These are phyloP conservation scores for Druon quercuslanigerum DNA, from an alignment of 1,140 invertebrate species.

Conservation along the genomic window DNA sequence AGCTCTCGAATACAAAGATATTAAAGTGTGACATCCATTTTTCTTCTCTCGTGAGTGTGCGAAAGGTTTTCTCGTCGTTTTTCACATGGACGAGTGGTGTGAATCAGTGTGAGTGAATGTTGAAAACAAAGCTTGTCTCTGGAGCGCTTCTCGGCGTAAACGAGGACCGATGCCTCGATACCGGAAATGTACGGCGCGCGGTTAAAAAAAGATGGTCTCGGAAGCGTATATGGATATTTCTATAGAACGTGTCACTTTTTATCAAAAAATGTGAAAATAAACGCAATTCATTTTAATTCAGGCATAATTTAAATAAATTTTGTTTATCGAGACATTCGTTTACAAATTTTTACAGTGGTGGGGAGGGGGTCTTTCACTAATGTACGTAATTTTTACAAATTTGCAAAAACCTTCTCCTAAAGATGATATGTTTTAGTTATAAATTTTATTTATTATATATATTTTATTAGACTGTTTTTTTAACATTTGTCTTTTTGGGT, in stretches of 20 bases:
- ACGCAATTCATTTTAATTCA: too few species aligned
- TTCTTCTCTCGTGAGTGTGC: not conserved
- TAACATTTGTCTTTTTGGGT: too few species aligned
- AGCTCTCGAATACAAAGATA: not conserved
- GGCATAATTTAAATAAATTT: too few species aligned
- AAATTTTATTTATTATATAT: too few species aligned
- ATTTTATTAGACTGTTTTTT: too few species aligned
- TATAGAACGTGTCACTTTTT: not conserved
- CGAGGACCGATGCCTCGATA: constrained; percentile 31
- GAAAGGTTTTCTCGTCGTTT: constrained; percentile 16
- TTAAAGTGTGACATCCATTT: constrained; percentile 1
- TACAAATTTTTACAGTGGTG: too few species aligned
- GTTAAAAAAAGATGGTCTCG: constrained; percentile 16
- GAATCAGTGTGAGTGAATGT: not conserved
- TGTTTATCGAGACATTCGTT: too few species aligned
- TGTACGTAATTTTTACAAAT: too few species aligned
- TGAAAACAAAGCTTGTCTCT: constrained; percentile 31
- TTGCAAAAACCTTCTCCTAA: too few species aligned
- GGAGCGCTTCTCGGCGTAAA: constrained; percentile 25
- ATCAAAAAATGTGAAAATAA: too few species aligned
- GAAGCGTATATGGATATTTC: constrained; percentile 4
- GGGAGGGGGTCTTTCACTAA: too few species aligned
- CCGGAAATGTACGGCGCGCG: constrained; percentile 24
- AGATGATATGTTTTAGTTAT: too few species aligned
- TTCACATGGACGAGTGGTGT: not conserved